Base-by-base conservation (phyloP, 2,113 vertebrate genomes). In the Hepsetus odoe region DNA sequence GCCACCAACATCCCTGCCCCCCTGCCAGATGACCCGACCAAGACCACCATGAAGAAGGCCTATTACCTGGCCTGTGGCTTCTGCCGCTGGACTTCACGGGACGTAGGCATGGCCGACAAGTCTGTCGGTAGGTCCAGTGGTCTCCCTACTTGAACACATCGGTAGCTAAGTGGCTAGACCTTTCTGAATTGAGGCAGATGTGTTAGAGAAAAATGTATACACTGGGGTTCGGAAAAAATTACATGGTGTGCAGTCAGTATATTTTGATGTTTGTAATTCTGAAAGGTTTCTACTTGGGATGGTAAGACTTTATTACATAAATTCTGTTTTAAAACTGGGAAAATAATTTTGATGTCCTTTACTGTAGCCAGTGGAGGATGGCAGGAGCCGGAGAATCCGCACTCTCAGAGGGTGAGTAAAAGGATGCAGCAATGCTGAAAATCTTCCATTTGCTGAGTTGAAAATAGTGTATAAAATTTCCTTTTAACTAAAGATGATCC, bases 81-180 rank as follows among this genome's bases (percentile, higher is more conserved):
- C 89, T 99, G 98, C 85, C 97, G 97, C 83, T 99, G 98, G 97
- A 98, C 96, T 0, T 99, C 98, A 16, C 94, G 98, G 72, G 98
- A 99, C 68, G 98, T 99, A 0, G 96, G 97, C 84, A 98, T 99
- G 97, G 97, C 97, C 62, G 98, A 99, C 89, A 99, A 99, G 85
- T 98, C 97, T 86, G 98, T 99, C 0, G 98, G 98, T 98, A 80
- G 89, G 97, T 93, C 13, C 0, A 13, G n/a, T 12, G 61, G 30
- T 33, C 13, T 26, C 46, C 20, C n/a, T 24, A 56, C 7, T 22
- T 5, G 1, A 22, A 56, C n/a, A 11, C 1, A 4, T 42, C 40
- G n/a, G n/a, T n/a, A 42, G 40, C 40, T 42, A 11, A 11, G 8
- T 44, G 4, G 16, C 42, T 14, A 16, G 3, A 11, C 12, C 13